Evolutionary conservation across 2,888 invertebrate species (phyloP).

Genomic region (Apantesis nais): DNA sequence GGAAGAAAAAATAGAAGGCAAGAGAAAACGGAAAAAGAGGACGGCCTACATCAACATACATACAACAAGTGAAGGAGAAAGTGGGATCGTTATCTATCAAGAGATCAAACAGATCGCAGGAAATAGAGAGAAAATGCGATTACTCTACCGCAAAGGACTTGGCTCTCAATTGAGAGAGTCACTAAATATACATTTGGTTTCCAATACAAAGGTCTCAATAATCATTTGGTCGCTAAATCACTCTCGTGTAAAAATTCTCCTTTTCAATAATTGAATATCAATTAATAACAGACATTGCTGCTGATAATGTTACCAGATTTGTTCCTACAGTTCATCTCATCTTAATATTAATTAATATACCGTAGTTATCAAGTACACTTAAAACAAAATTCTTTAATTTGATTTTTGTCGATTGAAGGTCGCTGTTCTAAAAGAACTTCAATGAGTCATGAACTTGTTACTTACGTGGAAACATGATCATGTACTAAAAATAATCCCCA

Average conservation of each 20-base stretch:
- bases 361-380: neutral
- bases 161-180: too few relatives aligned
- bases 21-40: too few relatives aligned
- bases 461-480: neutral
- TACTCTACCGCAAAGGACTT: too few relatives aligned
- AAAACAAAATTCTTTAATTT: slow-evolving; percentile 1
- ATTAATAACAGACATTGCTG: neutral
- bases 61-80: too few relatives aligned
- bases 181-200: neutral
- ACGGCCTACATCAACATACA: too few relatives aligned
- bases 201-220: neutral
- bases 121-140: too few relatives aligned
- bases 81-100: too few relatives aligned
- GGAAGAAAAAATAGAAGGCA: too few relatives aligned
- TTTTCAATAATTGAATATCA: neutral
- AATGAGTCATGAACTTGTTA: slow-evolving; percentile 4
- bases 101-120: too few relatives aligned
- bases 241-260: neutral
- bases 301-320: too few relatives aligned
- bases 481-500: neutral
- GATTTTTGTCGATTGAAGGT: neutral
- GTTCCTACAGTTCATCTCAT: neutral
- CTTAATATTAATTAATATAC: neutral
- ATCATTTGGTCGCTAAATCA: neutral
- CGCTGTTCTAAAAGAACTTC: neutral